These are phyloP conservation scores for Glandiceps talaboti DNA, from an alignment of 53 echinoderm and acorn worm genomes.

Conservation along the genomic window DNA sequence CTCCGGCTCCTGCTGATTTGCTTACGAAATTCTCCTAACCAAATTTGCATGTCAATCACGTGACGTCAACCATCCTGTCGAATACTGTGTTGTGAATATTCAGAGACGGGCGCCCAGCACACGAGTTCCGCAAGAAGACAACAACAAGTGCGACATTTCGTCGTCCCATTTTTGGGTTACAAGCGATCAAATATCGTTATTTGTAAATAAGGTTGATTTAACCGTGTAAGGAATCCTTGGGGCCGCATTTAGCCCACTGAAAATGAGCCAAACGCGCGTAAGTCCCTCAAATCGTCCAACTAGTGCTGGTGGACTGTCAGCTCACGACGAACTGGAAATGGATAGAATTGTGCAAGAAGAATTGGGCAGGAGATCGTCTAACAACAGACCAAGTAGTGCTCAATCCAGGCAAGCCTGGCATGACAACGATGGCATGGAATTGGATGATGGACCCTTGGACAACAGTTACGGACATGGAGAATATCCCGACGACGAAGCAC, in stretches of 20 bases:
- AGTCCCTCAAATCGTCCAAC: constrained; percentile 65
- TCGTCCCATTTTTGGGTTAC: not conserved
- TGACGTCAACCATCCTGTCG: not conserved
- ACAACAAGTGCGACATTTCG: not conserved
- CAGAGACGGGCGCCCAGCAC: not conserved
- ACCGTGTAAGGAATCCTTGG: not conserved
- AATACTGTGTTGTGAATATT: not conserved
- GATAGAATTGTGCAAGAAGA: constrained; percentile 55
- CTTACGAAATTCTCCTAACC: not conserved
- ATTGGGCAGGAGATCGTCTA: constrained; percentile 24
- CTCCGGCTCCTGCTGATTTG: not conserved
- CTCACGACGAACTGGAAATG: constrained; percentile 78
- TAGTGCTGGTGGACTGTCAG: constrained; percentile 31
- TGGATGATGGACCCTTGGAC: constrained; percentile 56
- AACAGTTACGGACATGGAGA: constrained; percentile 37
- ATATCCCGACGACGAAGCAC: constrained; percentile 46
- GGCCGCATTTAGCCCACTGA: not conserved
- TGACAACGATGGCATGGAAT: constrained; percentile 90
- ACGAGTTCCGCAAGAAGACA: not conserved
- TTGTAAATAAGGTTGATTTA: not conserved
- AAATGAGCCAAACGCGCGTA: constrained; percentile 8
- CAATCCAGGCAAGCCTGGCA: constrained; percentile 86
- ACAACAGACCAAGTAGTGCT: constrained; percentile 37
- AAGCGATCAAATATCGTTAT: not conserved
- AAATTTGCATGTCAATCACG: not conserved